These are phyloP conservation scores for Eclectus roratus DNA, from an alignment of 2,113 vertebrate species.

Conservation along the genomic window DNA sequence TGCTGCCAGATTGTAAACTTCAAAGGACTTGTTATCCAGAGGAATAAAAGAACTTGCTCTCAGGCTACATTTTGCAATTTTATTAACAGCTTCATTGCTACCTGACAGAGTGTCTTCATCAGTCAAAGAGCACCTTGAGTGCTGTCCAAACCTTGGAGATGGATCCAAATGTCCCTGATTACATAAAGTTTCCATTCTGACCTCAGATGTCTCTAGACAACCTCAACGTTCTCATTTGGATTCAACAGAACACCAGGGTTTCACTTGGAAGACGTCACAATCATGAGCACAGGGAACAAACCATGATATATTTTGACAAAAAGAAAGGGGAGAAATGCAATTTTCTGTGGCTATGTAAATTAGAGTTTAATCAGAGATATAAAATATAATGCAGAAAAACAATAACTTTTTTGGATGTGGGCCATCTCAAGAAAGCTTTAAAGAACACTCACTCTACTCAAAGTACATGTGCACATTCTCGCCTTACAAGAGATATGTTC, in stretches of 20 bases:
- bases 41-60: not conserved
- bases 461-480: not conserved
- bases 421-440: not conserved
- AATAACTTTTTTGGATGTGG: not conserved
- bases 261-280: not conserved
- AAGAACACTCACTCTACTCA: not conserved
- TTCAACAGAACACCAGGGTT: not conserved
- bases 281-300: not conserved
- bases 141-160: not conserved
- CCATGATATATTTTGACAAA: not conserved
- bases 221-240: not conserved
- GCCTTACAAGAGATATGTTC: not conserved
- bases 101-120: not conserved
- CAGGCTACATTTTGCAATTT: not conserved
- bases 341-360: not conserved
- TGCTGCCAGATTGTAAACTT: conserved; percentile 29
- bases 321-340: not conserved
- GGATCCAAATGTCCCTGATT: not conserved
- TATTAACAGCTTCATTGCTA: conserved; percentile 15
- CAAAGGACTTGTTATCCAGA: not conserved
- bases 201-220: not conserved
- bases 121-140: not conserved
- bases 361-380: not conserved
- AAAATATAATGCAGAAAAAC: not conserved
- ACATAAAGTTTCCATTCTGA: not conserved